Percentiles rank a stretch among this genome's conserved stretches.
Conservation (phyloP, 2,797 vertebrate species). For the Distichodus sexfasciatus region DNA sequence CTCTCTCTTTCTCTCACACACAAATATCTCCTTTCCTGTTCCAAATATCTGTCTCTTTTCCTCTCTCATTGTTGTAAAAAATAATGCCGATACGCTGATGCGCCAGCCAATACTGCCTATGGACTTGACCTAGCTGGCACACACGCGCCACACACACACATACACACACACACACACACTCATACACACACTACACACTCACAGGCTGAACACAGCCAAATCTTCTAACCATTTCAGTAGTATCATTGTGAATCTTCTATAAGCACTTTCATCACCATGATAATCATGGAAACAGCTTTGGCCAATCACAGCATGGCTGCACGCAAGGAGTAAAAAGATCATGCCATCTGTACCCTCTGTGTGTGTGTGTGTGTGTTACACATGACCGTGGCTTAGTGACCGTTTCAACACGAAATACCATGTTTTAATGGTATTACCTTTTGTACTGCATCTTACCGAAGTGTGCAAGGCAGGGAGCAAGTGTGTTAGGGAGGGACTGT, state of each 20-base stretch:
- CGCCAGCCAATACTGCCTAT: neutral
- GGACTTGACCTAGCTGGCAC: neutral
- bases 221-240: no score
- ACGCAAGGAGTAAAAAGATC: neutral
- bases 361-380: neutral
- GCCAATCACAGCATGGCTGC: conserved; percentile 5
- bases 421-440: no score
- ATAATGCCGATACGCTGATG: neutral
- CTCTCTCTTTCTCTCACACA: neutral
- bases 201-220: no score
- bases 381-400: no score
- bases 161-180: no score
- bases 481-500: no score
- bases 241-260: neutral
- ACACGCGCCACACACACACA: no score
- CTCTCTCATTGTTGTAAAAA: neutral
- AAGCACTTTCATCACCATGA: neutral
- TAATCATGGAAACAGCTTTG: conserved; percentile 21
- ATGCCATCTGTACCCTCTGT: conserved; percentile 33
- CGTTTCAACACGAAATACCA: no score
- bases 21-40: neutral
- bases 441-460: no score
- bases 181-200: no score
- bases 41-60: neutral
- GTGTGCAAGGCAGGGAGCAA: no score